Conservation (phyloP, 30 jellyfish, hydroid and myxozoan genomes). For the Clytia hemisphaerica region DNA sequence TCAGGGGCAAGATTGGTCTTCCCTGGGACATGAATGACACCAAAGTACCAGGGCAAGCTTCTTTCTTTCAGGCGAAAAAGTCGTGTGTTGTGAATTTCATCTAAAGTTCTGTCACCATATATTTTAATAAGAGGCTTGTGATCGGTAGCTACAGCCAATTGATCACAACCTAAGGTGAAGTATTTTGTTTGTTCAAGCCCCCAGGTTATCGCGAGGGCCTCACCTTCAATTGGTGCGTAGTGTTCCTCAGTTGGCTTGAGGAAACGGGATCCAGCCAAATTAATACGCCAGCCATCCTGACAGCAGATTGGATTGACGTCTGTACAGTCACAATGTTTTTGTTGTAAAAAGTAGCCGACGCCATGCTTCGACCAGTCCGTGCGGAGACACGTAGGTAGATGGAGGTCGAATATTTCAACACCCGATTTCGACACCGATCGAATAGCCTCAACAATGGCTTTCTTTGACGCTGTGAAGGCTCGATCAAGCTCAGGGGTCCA, state of each 20-base stretch:
- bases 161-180: slow-evolving; percentile 20
- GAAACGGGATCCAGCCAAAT: no score
- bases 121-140: slow-evolving; percentile 31
- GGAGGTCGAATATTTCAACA: background rate
- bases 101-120: slow-evolving; percentile 13
- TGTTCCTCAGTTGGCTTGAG: slow-evolving; percentile 3
- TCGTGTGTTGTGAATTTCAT: slow-evolving; percentile 5
- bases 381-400: no score
- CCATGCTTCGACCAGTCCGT: slow-evolving; percentile 40
- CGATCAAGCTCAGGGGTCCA: background rate
- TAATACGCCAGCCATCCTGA: slow-evolving; percentile 3
- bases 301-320: slow-evolving; percentile 6
- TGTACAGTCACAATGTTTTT: slow-evolving; percentile 25
- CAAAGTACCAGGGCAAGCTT: slow-evolving; percentile 3
- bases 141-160: slow-evolving; percentile 14
- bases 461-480: slow-evolving; percentile 4
- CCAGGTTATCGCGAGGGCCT: slow-evolving; percentile 28
- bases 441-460: background rate
- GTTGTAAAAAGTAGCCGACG: slow-evolving; percentile 15
- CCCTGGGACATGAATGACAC: slow-evolving; percentile 12
- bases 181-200: slow-evolving; percentile 1
- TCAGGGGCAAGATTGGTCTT: no score
- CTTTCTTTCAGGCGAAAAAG: slow-evolving; percentile 13
- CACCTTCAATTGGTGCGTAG: no score
- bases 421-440: no score